Percentiles rank a stretch among this genome's conserved stretches.
phyloP scores from a whole-genome alignment of 2,888 invertebrate genomes.

The Pterobdella sp. region DNA sequence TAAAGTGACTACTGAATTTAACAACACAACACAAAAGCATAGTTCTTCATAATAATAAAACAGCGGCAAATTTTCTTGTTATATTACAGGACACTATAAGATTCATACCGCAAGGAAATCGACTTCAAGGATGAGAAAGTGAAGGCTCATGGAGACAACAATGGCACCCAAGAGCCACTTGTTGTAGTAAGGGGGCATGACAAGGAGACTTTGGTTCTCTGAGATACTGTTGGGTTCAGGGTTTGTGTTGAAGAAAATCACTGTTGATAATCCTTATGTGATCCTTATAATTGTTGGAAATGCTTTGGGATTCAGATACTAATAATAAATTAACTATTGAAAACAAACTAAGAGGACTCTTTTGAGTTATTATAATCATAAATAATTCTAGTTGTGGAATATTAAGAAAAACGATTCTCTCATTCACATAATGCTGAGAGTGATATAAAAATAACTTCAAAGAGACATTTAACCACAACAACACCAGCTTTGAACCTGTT shows the following conservation, averaged over 20 bases:
- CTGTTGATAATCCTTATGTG: neutral
- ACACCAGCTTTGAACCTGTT: slow-evolving; percentile 66
- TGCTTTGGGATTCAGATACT: neutral
- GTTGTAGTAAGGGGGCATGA: slow-evolving; percentile 99
- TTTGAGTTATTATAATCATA: too few relatives aligned
- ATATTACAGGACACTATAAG: too few relatives aligned
- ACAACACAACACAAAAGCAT: too few relatives aligned
- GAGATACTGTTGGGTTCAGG: slow-evolving; percentile 65
- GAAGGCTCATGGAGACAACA: slow-evolving; percentile 96
- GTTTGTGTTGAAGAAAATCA: neutral
- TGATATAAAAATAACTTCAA: too few relatives aligned
- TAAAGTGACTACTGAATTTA: too few relatives aligned
- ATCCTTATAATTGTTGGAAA: neutral
- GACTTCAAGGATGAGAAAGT: slow-evolving; percentile 97
- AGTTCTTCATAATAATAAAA: too few relatives aligned
- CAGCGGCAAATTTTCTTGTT: slow-evolving; percentile 43
- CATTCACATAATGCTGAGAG: too few relatives aligned
- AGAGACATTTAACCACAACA: too few relatives aligned
- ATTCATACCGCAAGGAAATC: slow-evolving; percentile 98
- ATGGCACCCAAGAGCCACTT: slow-evolving; percentile 97
- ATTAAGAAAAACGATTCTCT: too few relatives aligned
- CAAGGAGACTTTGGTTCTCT: slow-evolving; percentile 95
- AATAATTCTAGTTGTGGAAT: too few relatives aligned
- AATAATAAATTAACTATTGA: neutral
- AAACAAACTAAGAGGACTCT: too few relatives aligned